These are phyloP conservation scores for Labroides dimidiatus DNA, from an alignment of 2,797 vertebrate species.

Conservation along the genomic window DNA sequence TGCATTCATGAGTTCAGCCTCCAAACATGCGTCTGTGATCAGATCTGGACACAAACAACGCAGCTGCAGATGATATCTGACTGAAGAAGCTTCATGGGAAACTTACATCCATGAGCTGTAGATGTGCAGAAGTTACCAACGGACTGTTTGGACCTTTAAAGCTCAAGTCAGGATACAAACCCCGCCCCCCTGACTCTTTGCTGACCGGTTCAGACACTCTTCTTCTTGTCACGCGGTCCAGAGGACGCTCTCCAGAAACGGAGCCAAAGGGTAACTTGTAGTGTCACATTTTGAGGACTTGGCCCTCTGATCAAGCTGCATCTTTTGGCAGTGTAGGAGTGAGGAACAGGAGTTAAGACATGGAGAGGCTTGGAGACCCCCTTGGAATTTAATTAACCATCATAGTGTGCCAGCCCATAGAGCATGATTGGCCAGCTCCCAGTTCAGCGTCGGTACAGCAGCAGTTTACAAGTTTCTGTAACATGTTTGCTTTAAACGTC, in stretches of 20 bases:
- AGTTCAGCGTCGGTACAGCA: neutral
- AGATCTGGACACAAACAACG: conserved; percentile 3
- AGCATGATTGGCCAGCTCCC: neutral
- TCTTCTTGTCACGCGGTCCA: too few relatives aligned
- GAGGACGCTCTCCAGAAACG: neutral
- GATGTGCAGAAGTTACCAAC: neutral
- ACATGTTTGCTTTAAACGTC: neutral
- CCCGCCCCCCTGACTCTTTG: too few relatives aligned
- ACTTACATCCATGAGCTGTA: neutral
- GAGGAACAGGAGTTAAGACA: neutral
- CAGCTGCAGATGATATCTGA: neutral
- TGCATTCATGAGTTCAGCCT: conserved; percentile 22
- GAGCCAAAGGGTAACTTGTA: neutral
- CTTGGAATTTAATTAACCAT: neutral
- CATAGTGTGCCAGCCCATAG: neutral
- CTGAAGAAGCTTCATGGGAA: too few relatives aligned
- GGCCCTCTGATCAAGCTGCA: neutral
- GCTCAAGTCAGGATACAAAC: too few relatives aligned
- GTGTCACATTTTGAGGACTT: neutral
- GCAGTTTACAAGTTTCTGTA: neutral
- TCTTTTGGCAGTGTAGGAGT: neutral
- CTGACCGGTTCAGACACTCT: too few relatives aligned
- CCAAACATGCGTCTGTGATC: neutral
- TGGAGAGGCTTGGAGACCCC: neutral
- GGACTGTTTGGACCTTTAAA: too few relatives aligned